phyloP scores from a whole-genome alignment of 2,888 invertebrate genomes.

The Mimachlamys varia region DNA sequence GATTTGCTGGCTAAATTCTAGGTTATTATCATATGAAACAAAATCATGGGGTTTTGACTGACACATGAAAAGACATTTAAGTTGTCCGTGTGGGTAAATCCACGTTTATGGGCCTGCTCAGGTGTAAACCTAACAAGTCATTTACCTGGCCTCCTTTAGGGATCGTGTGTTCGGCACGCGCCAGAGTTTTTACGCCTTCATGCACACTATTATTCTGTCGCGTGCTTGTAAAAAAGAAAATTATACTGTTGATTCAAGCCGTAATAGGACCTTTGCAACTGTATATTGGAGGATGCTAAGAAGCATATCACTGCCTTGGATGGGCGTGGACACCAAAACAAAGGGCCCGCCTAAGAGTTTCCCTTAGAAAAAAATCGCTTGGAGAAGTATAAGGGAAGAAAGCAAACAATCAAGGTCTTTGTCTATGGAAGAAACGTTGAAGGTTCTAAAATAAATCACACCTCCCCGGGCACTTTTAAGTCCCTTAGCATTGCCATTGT shows the following conservation, averaged over 20 bases:
- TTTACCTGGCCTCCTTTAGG: constrained; percentile 12
- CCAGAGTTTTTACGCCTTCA: constrained; percentile 25
- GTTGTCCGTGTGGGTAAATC: constrained; percentile 25
- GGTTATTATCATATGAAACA: constrained; percentile 30
- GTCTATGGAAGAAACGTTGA: neutral
- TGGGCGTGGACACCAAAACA: constrained; percentile 11
- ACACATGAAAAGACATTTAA: constrained; percentile 31
- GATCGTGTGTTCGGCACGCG: constrained; percentile 18
- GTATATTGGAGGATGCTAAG: constrained; percentile 28
- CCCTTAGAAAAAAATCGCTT: neutral
- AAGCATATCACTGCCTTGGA: constrained; percentile 16
- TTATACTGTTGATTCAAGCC: constrained; percentile 32
- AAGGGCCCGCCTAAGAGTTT: constrained; percentile 21
- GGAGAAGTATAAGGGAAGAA: constrained; percentile 27
- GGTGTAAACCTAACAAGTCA: constrained; percentile 27
- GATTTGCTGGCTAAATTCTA: constrained; percentile 31
- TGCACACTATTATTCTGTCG: constrained; percentile 22
- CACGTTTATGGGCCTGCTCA: constrained; percentile 29
- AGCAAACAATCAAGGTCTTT: constrained; percentile 14
- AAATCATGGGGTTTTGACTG: constrained; percentile 29
- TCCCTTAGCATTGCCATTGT: neutral
- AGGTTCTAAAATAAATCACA: constrained; percentile 31
- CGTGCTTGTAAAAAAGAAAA: constrained; percentile 33
- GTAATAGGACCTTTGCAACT: constrained; percentile 34
- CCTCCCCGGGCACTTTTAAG: constrained; percentile 23